These are phyloP conservation scores for Myotis daubentonii DNA, from an alignment of 2,797 vertebrate species.

Conservation along the genomic window DNA sequence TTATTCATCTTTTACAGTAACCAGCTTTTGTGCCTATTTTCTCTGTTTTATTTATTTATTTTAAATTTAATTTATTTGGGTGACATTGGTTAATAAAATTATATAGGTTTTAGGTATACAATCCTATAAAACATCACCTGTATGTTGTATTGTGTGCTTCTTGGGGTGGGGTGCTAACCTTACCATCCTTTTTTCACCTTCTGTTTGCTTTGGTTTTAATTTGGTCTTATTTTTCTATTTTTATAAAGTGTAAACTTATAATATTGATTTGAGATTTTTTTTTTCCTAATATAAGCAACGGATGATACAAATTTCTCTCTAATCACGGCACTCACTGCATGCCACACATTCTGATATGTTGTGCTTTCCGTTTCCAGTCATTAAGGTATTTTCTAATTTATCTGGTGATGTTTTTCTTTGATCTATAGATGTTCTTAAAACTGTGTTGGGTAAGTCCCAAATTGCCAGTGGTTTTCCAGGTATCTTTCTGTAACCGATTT, in stretches of 20 bases:
- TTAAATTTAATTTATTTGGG: background rate
- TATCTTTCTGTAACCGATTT: background rate
- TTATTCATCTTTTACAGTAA: background rate
- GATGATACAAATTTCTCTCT: background rate
- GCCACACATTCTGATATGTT: background rate
- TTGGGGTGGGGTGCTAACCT: background rate
- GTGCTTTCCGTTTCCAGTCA: background rate
- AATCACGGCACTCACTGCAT: background rate
- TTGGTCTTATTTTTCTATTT: background rate
- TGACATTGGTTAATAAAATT: background rate
- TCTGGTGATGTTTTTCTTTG: background rate
- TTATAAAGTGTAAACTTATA: background rate
- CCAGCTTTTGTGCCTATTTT: background rate
- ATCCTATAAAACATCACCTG: background rate
- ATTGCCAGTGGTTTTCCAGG: background rate
- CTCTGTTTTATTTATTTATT: background rate
- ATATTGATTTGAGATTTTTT: background rate
- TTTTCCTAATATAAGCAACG: background rate
- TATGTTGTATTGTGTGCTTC: background rate
- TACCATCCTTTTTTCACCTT: background rate
- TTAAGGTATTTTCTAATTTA: background rate
- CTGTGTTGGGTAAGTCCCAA: background rate
- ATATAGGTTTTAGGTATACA: background rate
- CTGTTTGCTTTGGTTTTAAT: background rate
- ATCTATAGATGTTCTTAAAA: background rate